phyloP scores from a whole-genome alignment of 2,113 vertebrate genomes.

The Semicossyphus pulcher region DNA sequence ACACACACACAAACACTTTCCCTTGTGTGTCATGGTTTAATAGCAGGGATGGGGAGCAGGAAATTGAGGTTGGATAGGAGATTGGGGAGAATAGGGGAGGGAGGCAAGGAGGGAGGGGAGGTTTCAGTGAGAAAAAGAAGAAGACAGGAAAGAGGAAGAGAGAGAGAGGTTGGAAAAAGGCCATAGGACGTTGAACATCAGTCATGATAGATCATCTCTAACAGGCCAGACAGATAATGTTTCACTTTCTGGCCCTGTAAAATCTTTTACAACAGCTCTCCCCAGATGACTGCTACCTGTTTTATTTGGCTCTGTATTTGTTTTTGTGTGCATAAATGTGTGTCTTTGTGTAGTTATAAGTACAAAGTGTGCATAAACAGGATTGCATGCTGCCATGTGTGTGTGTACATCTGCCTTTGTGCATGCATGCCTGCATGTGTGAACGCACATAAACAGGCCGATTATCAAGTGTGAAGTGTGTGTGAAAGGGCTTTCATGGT shows the following conservation, averaged over 20 bases:
- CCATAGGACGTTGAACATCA: slow-evolving; percentile 49
- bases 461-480: slow-evolving; percentile 44
- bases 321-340: slow-evolving; percentile 29
- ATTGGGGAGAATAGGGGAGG: slow-evolving; percentile 19
- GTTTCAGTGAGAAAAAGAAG: slow-evolving; percentile 1
- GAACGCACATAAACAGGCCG: slow-evolving; percentile 32
- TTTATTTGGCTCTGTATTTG: slow-evolving; percentile 62
- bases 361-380: slow-evolving; percentile 16
- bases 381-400: neutral
- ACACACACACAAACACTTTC: slow-evolving; percentile 29
- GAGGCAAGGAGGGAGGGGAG: neutral
- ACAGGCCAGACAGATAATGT: slow-evolving; percentile 66
- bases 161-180: neutral
- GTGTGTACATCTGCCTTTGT: neutral
- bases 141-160: neutral
- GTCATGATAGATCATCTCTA: slow-evolving; percentile 62
- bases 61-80: slow-evolving; percentile 57
- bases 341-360: slow-evolving; percentile 9
- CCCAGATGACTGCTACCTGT: slow-evolving; percentile 57
- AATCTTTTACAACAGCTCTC: slow-evolving; percentile 66
- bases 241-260: slow-evolving; percentile 70
- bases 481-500: slow-evolving; percentile 39
- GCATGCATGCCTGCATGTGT: slow-evolving; percentile 27
- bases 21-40: slow-evolving; percentile 42
- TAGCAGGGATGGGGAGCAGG: slow-evolving; percentile 44